Conservation (phyloP, 2,797 vertebrate genomes). For the Lagorchestes hirsutus region DNA sequence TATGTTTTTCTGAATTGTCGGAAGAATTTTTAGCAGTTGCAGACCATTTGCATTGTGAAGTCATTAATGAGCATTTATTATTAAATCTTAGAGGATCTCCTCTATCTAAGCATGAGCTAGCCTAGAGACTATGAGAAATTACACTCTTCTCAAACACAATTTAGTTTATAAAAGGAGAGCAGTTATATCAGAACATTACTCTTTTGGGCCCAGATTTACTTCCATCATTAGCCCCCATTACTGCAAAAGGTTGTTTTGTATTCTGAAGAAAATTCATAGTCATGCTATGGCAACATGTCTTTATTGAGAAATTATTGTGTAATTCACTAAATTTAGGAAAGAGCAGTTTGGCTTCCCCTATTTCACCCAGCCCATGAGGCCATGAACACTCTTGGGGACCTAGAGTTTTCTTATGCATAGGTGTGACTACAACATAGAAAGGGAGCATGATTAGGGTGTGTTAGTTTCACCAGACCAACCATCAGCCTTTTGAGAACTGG, state of each 20-base stretch:
- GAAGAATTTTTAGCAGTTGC: neutral
- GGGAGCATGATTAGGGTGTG: neutral
- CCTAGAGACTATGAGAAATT: neutral
- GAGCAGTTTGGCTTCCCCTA: neutral
- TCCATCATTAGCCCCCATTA: neutral
- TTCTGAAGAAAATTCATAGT: neutral
- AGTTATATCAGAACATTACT: slow-evolving; percentile 4
- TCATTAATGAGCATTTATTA: neutral
- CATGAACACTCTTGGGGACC: neutral
- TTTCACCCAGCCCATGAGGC: neutral
- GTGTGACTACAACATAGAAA: neutral
- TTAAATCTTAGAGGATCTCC: neutral
- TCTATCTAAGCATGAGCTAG: slow-evolving; percentile 44
- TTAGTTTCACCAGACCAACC: slow-evolving; percentile 3
- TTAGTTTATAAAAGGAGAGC: neutral
- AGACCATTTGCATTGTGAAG: neutral
- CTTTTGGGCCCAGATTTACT: neutral
- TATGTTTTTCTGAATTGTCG: neutral
- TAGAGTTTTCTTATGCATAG: neutral
- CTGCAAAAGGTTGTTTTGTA: neutral
- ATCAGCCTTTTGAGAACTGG: neutral
- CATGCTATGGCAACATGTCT: neutral
- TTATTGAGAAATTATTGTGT: neutral
- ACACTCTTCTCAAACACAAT: slow-evolving; percentile 21
- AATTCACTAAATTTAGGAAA: slow-evolving; percentile 10